phyloP scores from a whole-genome alignment of 1,140 invertebrate genomes.

The Drosophila arizonae region DNA sequence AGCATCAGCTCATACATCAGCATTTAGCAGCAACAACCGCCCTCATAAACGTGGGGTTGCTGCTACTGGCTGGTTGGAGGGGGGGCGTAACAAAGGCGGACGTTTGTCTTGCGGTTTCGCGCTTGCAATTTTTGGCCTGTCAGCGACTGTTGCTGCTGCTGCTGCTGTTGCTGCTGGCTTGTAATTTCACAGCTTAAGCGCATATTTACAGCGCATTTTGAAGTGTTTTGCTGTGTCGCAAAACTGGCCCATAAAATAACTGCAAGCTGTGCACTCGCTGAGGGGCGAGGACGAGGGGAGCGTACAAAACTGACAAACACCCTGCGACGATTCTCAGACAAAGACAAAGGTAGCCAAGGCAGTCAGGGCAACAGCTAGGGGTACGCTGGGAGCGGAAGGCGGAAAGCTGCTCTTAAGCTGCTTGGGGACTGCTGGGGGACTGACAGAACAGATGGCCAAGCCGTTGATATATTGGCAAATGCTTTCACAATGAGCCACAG shows the following conservation, averaged over 20 bases:
- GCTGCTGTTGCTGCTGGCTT: slow-evolving; percentile 48
- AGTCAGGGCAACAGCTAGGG: neutral
- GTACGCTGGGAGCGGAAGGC: neutral
- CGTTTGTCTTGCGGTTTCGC: slow-evolving; percentile 75
- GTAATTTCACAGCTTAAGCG: slow-evolving; percentile 77
- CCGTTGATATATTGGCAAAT: slow-evolving; percentile 39
- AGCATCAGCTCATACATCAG: slow-evolving; percentile 71
- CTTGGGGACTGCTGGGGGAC: slow-evolving; percentile 30
- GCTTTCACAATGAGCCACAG: slow-evolving; percentile 33
- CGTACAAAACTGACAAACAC: neutral
- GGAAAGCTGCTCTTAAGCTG: slow-evolving; percentile 37
- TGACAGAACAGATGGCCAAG: slow-evolving; percentile 40
- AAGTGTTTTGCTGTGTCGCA: slow-evolving; percentile 53
- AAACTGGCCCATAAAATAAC: slow-evolving; percentile 55
- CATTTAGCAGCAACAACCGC: slow-evolving; percentile 67
- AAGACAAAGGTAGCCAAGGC: slow-evolving; percentile 32
- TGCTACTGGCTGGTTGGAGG: neutral
- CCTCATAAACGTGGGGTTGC: slow-evolving; percentile 39
- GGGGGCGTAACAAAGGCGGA: slow-evolving; percentile 33
- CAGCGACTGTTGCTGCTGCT: slow-evolving; percentile 57
- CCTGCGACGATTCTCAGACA: slow-evolving; percentile 2
- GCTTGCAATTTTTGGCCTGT: slow-evolving; percentile 72
- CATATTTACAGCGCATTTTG: slow-evolving; percentile 74
- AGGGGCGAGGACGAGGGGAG: slow-evolving; percentile 1
- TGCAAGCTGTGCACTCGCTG: slow-evolving; percentile 11